Percentiles rank a stretch among this genome's conserved stretches.
Conservation (phyloP, 2,888 invertebrate genomes). For the Mimachlamys varia region DNA sequence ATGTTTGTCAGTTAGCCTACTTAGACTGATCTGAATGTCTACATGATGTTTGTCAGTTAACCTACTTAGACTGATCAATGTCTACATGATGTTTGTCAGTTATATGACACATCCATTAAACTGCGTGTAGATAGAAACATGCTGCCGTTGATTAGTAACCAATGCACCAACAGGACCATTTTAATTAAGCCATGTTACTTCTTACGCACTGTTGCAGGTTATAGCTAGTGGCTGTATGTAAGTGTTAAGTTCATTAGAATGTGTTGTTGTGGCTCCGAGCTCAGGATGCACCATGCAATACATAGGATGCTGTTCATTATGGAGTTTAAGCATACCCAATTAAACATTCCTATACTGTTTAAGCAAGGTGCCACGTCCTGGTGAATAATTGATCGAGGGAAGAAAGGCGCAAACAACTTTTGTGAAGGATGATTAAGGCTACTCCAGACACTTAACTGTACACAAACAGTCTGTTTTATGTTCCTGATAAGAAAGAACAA, state of each 20-base stretch:
- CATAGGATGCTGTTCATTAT: background rate
- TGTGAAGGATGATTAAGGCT: conserved; percentile 4
- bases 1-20: background rate
- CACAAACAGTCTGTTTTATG: conserved; percentile 6
- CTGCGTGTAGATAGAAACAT: background rate
- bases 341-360: background rate
- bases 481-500: background rate
- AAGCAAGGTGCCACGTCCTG: background rate
- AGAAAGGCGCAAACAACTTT: background rate
- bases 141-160: background rate
- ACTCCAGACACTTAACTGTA: background rate
- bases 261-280: too few species aligned
- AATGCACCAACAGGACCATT: background rate
- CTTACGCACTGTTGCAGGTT: background rate
- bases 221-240: background rate
- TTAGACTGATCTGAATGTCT: background rate
- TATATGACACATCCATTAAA: background rate
- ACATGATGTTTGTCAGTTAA: too few species aligned
- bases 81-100: background rate
- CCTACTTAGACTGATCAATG: background rate
- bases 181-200: background rate
- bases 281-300: background rate
- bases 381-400: background rate
- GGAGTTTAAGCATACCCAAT: background rate
- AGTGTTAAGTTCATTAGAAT: background rate